Evolutionary conservation across 53 echinoderm and acorn worm species (phyloP).

Genomic region (Actinopyga echinites): DNA sequence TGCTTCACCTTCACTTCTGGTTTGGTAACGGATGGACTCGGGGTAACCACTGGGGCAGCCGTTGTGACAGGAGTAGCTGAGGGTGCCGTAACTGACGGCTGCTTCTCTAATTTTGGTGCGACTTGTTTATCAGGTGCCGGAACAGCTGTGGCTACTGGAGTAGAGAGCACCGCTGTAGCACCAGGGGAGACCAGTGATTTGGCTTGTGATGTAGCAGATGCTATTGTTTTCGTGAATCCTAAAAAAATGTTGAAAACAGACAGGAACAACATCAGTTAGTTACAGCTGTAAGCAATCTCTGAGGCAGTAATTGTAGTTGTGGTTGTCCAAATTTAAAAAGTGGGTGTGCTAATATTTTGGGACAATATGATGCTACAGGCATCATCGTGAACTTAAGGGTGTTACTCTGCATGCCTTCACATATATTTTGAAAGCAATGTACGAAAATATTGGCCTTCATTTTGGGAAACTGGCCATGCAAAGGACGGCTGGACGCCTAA

Average conservation of each 20-base stretch:
- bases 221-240: constrained; percentile 17
- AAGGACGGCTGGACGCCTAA: no score
- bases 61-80: background rate
- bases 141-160: background rate
- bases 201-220: background rate
- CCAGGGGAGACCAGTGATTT: constrained; percentile 10
- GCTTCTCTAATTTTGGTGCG: background rate
- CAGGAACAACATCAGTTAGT: background rate
- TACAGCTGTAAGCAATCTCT: no score
- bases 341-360: no score
- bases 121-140: background rate
- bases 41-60: background rate
- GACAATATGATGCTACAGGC: no score
- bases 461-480: no score
- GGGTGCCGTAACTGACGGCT: background rate
- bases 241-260: background rate
- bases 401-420: no score
- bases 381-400: no score
- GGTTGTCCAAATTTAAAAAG: no score
- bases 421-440: no score
- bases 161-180: constrained; percentile 3
- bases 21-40: background rate
- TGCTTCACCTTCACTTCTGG: background rate
- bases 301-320: no score
- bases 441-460: no score